Conservation (phyloP, 23 tunicate genomes). For the Clavelina lepadiformis region DNA sequence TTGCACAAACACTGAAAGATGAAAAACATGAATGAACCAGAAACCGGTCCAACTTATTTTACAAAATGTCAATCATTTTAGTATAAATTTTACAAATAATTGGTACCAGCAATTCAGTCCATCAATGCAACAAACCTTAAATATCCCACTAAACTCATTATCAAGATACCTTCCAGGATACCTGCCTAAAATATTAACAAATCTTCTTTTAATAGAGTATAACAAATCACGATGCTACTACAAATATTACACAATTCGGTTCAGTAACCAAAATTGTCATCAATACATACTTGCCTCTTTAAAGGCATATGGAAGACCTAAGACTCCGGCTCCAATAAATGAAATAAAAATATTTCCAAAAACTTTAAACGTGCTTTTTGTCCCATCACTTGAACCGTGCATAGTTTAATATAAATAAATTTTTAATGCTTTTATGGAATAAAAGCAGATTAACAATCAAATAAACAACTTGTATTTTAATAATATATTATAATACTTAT, state of each 20-base stretch:
- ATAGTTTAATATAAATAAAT: conserved; percentile 5
- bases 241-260: neutral
- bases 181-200: conserved; percentile 64
- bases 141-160: conserved; percentile 85
- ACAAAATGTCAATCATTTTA: no score
- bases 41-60: no score
- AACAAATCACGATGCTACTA: neutral
- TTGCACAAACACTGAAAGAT: conserved; percentile 80
- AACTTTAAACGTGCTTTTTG: conserved; percentile 69
- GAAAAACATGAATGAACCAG: no score
- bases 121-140: conserved; percentile 35
- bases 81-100: neutral
- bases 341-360: conserved; percentile 99
- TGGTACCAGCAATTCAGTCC: neutral
- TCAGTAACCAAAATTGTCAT: no score
- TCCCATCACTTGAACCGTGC: conserved; percentile 86
- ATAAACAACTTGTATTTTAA: no score
- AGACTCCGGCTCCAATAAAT: conserved; percentile 96
- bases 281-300: conserved; percentile 68
- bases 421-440: no score
- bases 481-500: no score
- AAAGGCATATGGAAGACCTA: conserved; percentile 95
- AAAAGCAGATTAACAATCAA: no score
- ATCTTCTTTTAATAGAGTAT: neutral
- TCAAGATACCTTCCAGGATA: conserved; percentile 83